Conservation (phyloP, 2,797 vertebrate species). For the Sternarchorhynchus goeldii region DNA sequence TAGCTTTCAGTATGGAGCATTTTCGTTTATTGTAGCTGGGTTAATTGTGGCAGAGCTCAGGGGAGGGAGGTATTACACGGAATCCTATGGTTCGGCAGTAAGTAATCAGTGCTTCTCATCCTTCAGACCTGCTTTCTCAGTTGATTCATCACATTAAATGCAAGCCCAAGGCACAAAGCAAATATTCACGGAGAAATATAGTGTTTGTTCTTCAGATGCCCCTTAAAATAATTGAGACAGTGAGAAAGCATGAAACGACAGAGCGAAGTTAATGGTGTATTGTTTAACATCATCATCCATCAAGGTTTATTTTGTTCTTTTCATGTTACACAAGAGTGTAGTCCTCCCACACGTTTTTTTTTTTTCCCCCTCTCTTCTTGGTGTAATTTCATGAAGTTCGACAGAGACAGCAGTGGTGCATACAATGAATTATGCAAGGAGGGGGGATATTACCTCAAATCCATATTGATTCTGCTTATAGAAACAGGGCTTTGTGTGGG, state of each 20-base stretch:
- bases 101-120: conserved; percentile 60
- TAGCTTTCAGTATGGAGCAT: neutral
- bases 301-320: conserved; percentile 60
- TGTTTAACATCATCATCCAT: conserved; percentile 70
- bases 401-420: conserved; percentile 61
- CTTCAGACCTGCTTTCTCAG: conserved; percentile 5
- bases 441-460: conserved; percentile 70
- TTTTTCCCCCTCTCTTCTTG: conserved; percentile 52
- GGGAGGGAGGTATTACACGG: neutral
- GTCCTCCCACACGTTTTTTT: conserved; percentile 42
- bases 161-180: conserved; percentile 5
- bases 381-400: conserved; percentile 64
- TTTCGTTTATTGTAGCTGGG: neutral
- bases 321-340: conserved; percentile 10
- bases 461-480: conserved; percentile 70
- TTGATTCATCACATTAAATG: conserved; percentile 9
- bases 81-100: conserved; percentile 42
- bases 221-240: conserved; percentile 6
- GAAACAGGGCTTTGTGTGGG: conserved; percentile 73
- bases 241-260: neutral
- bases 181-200: neutral
- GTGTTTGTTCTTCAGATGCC: conserved; percentile 34
- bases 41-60: neutral
- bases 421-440: conserved; percentile 59
- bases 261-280: conserved; percentile 60